Base-by-base conservation (phyloP, 2,113 vertebrate species). In the Sylvia atricapilla region DNA sequence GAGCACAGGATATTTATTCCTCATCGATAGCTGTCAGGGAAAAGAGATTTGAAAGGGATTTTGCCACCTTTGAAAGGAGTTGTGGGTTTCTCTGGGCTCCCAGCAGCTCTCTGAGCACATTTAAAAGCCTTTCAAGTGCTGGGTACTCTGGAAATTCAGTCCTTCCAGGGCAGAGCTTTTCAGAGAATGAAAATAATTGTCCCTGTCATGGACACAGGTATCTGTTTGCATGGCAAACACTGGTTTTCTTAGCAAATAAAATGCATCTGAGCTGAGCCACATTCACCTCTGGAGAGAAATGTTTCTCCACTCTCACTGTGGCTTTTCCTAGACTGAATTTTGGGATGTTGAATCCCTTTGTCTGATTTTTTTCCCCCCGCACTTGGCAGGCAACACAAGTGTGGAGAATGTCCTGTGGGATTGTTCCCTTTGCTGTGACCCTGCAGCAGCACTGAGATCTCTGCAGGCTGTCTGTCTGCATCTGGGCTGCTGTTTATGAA, bases 191-290 rank as follows among this genome's bases (percentile, higher is more conserved):
- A 56, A 83, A 62, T 11, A 33, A 18, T 53, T 15, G 7, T 56
- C 43, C 1, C 35, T 84, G 10, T n/a, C 35, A 8, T 11, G 12
- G 15, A 3, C 3, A 9, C 10, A 22, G 31, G 3, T 28, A 22
- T n/a, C 66, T 60, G 44, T 53, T 72, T 49, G 3, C n/a, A 1
- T 3, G 9, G 83, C n/a, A 77, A 70, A 69, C 56, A 63, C 23
- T 83, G 4, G 22, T 70, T 84, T 83, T 64, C 53, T 44, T 15
- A 49, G 67, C 22, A 79, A 87, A 56, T 47, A 60, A 68, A 84
- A 27, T 2, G 1, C 0, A 1, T 5, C 5, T 11, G 41, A 75
- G 56, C 43, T 9, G 1, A 31, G 7, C 63, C 4, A 1, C 0
- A 0, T n/a, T 58, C 22, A 2, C 5, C 19, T 25, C 22, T n/a